Conservation (phyloP, 2,113 vertebrate species). For the Diglossa brunneiventris region DNA sequence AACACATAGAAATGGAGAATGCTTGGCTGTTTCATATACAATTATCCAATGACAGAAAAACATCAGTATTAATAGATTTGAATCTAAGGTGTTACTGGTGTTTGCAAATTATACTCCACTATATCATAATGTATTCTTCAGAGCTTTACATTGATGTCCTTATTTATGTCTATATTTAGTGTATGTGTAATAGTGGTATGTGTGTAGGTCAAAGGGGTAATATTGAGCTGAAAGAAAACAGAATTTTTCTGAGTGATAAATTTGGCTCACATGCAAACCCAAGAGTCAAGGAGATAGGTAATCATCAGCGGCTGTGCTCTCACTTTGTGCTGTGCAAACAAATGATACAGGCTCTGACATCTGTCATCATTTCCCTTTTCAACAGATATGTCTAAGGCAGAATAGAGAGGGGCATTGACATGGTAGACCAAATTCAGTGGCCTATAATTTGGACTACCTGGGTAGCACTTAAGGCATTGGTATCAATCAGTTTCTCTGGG, state of each 20-base stretch:
- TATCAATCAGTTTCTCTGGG: background rate
- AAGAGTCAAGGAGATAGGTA: background rate
- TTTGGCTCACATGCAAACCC: background rate
- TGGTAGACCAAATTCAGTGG: background rate
- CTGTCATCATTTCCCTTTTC: background rate
- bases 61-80: background rate
- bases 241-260: background rate
- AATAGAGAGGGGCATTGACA: background rate
- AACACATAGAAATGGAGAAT: background rate
- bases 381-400: background rate
- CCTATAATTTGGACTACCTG: background rate
- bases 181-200: background rate
- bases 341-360: background rate
- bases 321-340: background rate
- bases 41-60: background rate
- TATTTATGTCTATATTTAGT: background rate
- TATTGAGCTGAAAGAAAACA: background rate
- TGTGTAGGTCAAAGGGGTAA: background rate
- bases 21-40: background rate
- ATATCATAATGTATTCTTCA: background rate
- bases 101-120: background rate
- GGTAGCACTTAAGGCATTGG: background rate
- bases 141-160: background rate
- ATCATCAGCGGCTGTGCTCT: background rate
- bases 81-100: background rate